Evolutionary conservation across 1,140 invertebrate genomes (phyloP).

Genomic region (Calephelis virginiensis): DNA sequence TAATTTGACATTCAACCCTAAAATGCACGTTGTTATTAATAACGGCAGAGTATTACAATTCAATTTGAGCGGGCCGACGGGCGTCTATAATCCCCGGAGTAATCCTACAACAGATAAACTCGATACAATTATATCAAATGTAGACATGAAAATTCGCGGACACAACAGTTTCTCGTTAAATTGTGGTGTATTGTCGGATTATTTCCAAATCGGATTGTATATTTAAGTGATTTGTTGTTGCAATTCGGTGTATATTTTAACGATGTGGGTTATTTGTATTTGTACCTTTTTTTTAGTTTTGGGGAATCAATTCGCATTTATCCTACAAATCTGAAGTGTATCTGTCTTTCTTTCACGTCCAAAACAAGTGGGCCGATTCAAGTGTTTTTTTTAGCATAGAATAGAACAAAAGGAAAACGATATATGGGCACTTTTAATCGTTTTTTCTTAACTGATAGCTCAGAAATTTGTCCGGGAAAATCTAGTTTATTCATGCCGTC

Average conservation of each 20-base stretch:
- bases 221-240: slow-evolving; percentile 8
- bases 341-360: too few relatives aligned
- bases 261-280: too few relatives aligned
- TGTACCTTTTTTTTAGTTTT: too few relatives aligned
- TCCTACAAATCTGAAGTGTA: too few relatives aligned
- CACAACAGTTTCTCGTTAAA: slow-evolving; percentile 50
- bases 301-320: too few relatives aligned
- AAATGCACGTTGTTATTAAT: slow-evolving; percentile 57
- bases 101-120: slow-evolving; percentile 69
- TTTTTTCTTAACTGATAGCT: too few relatives aligned
- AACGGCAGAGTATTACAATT: slow-evolving; percentile 71
- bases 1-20: slow-evolving; percentile 46
- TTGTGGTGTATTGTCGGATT: slow-evolving; percentile 55
- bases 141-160: slow-evolving; percentile 66
- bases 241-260: background rate
- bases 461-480: too few relatives aligned
- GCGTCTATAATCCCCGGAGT: slow-evolving; percentile 53
- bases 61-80: slow-evolving; percentile 62
- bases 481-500: too few relatives aligned
- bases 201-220: slow-evolving; percentile 29
- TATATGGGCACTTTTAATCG: too few relatives aligned
- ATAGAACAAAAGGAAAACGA: too few relatives aligned
- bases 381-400: too few relatives aligned
- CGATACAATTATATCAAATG: slow-evolving; percentile 71
- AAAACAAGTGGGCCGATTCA: too few relatives aligned